Evolutionary conservation across 2,888 invertebrate genomes (phyloP), one percentile per base, ranked within the genome.

Genomic region (Podabrus alpinus): DNA sequence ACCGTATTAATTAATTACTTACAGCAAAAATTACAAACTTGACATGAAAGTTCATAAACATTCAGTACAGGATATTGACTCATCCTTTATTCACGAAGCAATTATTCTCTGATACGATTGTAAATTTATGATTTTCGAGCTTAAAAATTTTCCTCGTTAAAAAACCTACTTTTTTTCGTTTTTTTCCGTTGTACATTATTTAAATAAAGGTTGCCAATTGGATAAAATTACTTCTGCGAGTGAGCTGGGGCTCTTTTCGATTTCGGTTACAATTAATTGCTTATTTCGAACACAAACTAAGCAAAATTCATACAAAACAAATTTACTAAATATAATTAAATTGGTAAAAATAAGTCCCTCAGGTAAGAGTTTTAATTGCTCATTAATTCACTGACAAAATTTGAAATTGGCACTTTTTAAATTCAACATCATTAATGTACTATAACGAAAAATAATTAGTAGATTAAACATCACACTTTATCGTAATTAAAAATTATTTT

Each of bases 71-170:
- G 64, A 66, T 15, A 71, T 66, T 71, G 71, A 45, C 66, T 71
- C 71, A 71, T 71, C 59, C 71, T 67, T 71, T 71, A 71, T 71
- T 67, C 66, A 71, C 45, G 60, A 64, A 59, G 71, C 71, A 71
- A 71, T 71, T 71, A 71, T 71, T 71, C 66, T 59, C 24, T 60
- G 59, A 25, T 16, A 15, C n/a, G 16, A 71, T 67, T 45, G 9
- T 10, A 71, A 71, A 71, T 67, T 66, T 60, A 66, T 71, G 15
- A 25, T 15, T 71, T 71, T 21, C 59, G 59, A 25, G 67, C 21
- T n/a, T 71, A 64, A 45, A 45, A 19, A 61, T 69, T 69, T 25
- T 24, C 2, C 5, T 21, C n/a, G 3, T 21, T 15, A 21, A 13
- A 13, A 10, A 3, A 3, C 2, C 3, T 7, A 5, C 4, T 4